Conservation (phyloP, 2,888 invertebrate genomes). For the Diarsia rubi region DNA sequence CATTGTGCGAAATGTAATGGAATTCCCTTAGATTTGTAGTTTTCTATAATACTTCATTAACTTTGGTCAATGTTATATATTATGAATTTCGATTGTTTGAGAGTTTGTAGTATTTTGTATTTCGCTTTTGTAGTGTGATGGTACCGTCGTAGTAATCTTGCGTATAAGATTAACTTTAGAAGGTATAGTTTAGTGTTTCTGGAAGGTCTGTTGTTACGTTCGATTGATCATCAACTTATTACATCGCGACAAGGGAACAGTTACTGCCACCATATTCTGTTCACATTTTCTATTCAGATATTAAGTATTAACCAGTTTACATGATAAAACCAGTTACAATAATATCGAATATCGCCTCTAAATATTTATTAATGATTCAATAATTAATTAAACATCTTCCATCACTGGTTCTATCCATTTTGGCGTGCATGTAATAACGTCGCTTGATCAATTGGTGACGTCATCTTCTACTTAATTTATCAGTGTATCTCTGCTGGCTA, state of each 20-base stretch:
- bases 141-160: slow-evolving; percentile 88
- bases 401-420: slow-evolving; percentile 22
- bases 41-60: slow-evolving; percentile 62
- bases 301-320: slow-evolving; percentile 30
- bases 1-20: slow-evolving; percentile 66
- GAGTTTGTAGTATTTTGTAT: slow-evolving; percentile 66
- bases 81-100: slow-evolving; percentile 61
- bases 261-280: background rate
- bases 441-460: slow-evolving; percentile 60
- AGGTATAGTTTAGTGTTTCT: slow-evolving; percentile 77
- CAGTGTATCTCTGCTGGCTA: slow-evolving; percentile 68
- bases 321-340: slow-evolving; percentile 1
- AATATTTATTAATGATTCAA: slow-evolving; percentile 18
- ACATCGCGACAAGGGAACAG: slow-evolving; percentile 24
- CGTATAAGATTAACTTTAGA: slow-evolving; percentile 86
- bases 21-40: slow-evolving; percentile 66
- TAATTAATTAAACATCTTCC: slow-evolving; percentile 7
- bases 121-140: slow-evolving; percentile 75
- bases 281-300: background rate
- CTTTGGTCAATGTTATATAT: slow-evolving; percentile 61
- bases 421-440: slow-evolving; percentile 47
- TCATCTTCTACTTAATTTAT: slow-evolving; percentile 54
- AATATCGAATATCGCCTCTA: slow-evolving; percentile 22
- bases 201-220: slow-evolving; percentile 52
- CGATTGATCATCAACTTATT: slow-evolving; percentile 64